phyloP scores from a whole-genome alignment of 2,797 vertebrate genomes.

The Oreortyx pictus region DNA sequence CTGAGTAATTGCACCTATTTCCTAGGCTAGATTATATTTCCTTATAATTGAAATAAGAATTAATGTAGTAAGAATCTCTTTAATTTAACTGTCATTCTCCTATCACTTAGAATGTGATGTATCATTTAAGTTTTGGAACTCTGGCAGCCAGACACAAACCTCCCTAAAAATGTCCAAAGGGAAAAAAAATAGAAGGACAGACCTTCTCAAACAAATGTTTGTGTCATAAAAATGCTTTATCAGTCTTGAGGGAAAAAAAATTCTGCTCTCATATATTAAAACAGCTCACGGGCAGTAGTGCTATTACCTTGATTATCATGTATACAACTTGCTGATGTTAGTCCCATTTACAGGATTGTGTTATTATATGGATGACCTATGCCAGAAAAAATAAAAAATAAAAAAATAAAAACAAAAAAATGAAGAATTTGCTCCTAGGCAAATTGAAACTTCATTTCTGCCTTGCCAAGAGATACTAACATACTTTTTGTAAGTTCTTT shows the following conservation, averaged over 20 bases:
- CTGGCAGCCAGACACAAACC: background rate
- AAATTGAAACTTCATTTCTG: rapidly evolving
- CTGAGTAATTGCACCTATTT: conserved; percentile 17
- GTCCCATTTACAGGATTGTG: rapidly evolving
- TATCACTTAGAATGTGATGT: background rate
- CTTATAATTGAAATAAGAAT: conserved; percentile 42
- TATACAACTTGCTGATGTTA: background rate
- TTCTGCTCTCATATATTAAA: background rate
- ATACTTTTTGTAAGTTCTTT: background rate
- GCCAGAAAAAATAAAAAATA: background rate
- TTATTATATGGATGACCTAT: background rate
- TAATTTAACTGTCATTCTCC: background rate
- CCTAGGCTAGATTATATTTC: conserved; percentile 20
- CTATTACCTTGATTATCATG: background rate
- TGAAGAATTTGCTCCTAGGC: background rate
- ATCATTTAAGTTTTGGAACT: conserved; percentile 16
- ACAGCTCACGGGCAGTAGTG: background rate
- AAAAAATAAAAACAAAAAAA: background rate
- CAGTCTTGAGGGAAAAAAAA: background rate
- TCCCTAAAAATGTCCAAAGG: background rate
- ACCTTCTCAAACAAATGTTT: background rate
- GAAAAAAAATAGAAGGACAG: background rate
- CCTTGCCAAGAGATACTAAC: background rate
- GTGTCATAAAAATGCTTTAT: background rate
- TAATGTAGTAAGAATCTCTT: background rate